Evolutionary conservation across 2,113 vertebrate genomes (phyloP).

Genomic region (Boleophthalmus pectinirostris): DNA sequence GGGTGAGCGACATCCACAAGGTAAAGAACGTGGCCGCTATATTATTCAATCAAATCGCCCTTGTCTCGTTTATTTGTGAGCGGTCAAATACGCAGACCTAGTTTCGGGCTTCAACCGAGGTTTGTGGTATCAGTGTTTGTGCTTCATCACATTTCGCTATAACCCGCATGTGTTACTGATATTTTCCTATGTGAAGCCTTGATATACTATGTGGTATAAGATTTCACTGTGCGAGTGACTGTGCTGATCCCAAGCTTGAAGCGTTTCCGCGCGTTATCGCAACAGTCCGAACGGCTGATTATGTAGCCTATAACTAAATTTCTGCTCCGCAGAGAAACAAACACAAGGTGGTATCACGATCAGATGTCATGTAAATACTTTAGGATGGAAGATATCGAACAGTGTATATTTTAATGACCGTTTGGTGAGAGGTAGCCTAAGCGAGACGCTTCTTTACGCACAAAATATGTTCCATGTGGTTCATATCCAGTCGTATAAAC

Average conservation of each 20-base stretch:
- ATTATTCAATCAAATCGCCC: slow-evolving; percentile 1
- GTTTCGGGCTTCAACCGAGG: slow-evolving; percentile 21
- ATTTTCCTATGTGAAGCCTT: neutral
- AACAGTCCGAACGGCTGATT: slow-evolving; percentile 9
- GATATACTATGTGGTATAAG: neutral
- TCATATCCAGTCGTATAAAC: slow-evolving; percentile 34
- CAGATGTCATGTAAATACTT: neutral
- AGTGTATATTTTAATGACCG: slow-evolving; percentile 19
- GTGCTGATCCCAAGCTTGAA: slow-evolving; percentile 19
- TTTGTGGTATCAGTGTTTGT: slow-evolving; percentile 34
- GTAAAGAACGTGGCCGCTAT: slow-evolving; percentile 41
- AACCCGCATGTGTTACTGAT: neutral
- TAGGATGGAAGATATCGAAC: slow-evolving; percentile 10
- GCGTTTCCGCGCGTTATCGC: slow-evolving; percentile 45
- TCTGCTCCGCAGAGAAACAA: neutral
- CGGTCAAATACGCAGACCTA: slow-evolving; percentile 50
- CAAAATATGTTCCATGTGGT: slow-evolving; percentile 20
- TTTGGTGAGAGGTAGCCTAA: slow-evolving; percentile 24
- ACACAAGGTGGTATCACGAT: neutral
- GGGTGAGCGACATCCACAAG: slow-evolving; percentile 51
- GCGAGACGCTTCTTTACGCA: slow-evolving; percentile 43
- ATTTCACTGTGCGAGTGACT: neutral
- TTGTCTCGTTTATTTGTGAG: neutral
- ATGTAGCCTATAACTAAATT: slow-evolving; percentile 17
- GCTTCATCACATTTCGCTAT: slow-evolving; percentile 12